Evolutionary conservation across 2,888 invertebrate genomes (phyloP), one percentile per base, ranked within the genome.

Genomic region (Tenthredo mesomela): DNA sequence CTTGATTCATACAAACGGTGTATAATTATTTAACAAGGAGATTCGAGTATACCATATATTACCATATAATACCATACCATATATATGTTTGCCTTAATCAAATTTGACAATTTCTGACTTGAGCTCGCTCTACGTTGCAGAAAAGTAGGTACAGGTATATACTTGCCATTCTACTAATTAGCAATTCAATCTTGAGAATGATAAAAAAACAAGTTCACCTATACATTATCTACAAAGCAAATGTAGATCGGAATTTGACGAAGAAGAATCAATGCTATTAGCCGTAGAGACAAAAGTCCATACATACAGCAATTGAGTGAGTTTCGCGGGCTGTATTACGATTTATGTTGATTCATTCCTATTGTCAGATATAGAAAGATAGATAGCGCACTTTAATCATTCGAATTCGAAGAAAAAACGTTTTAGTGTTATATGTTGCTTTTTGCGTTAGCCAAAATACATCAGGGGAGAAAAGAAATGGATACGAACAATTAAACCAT

Each of bases 341-440:
- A 77, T 33, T 29, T 29, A 33, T 54, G 54, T 77, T 77, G 77
- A 77, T 77, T 25, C 29, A 54, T 54, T 50, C n/a, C n/a, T 29
- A 54, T 18, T 18, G 77, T 77, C 61, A 61, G 21, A 61, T 12
- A 12, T 12, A 25, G n/a, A 47, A 43, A 43, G 73, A 73, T 21
- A 5, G 43, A 73, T 73, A 73, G 73, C 43, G 21, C 10, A 40
- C 25, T 43, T 73, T 12, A 73, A 29, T 77, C 75, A 33, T 77
- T 25, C 50, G 29, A 29, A 50, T 50, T 40, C 10, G 47, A 15
- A 77, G 47, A 77, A 77, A 47, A 50, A 77, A 50, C 50, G 29
- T 50, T 47, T 77, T 29, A 50, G 75, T 50, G n/a, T 50, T 77
- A 6, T 77, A 6, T 50, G 47, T 33, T 29, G 21, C 29, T n/a